phyloP scores from a whole-genome alignment of 2,888 invertebrate genomes.

The Cosmia pyralina region DNA sequence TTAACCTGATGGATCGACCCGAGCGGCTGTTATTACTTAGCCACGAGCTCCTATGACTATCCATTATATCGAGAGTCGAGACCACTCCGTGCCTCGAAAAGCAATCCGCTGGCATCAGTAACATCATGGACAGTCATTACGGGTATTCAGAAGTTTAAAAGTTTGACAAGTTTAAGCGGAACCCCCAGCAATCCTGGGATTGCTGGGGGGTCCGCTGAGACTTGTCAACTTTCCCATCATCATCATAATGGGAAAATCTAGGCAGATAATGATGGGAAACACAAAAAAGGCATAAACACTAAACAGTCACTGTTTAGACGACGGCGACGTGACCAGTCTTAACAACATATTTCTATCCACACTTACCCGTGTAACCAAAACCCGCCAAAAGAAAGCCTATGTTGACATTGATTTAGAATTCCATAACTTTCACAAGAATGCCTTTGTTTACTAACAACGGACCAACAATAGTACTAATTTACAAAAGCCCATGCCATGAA shows the following conservation, averaged over 20 bases:
- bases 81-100: neutral
- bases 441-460: conserved; percentile 54
- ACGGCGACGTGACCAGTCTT: neutral
- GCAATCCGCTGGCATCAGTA: neutral
- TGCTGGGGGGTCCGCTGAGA: too few relatives aligned
- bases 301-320: neutral
- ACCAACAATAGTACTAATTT: conserved; percentile 48
- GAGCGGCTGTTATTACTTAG: too few relatives aligned
- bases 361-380: neutral
- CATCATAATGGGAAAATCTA: too few relatives aligned
- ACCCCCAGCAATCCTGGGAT: too few relatives aligned
- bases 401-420: conserved; percentile 45
- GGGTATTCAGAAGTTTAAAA: neutral
- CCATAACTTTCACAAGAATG: conserved; percentile 47
- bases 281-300: neutral
- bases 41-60: too few relatives aligned
- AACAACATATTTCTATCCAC: neutral
- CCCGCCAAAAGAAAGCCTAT: conserved; percentile 27
- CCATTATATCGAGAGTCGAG: neutral
- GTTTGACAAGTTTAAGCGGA: neutral
- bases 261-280: neutral
- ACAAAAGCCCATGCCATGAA: conserved; percentile 52
- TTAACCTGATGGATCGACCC: too few relatives aligned
- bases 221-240: too few relatives aligned
- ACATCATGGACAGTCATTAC: neutral